These are phyloP conservation scores for Dusona sp. DNA, from an alignment of 2,888 invertebrate genomes.

Conservation along the genomic window DNA sequence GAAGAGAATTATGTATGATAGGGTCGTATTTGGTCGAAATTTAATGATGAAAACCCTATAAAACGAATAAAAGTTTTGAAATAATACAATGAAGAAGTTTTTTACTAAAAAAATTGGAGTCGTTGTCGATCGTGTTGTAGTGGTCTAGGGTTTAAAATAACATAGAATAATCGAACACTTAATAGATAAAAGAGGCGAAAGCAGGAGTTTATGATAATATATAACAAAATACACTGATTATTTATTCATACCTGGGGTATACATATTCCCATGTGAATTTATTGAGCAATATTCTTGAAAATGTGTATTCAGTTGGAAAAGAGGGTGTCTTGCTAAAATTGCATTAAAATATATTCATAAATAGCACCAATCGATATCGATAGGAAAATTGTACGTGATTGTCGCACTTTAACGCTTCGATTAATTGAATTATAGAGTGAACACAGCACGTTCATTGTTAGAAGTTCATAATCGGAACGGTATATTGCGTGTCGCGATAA, in stretches of 20 bases:
- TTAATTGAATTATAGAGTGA: constrained; percentile 33
- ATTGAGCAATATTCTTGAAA: not conserved
- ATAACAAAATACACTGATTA: not conserved
- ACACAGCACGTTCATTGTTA: constrained; percentile 50
- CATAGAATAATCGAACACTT: too few species aligned
- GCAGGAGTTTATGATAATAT: not conserved
- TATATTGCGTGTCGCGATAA: constrained; percentile 74
- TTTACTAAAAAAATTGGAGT: too few species aligned
- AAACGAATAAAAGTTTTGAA: too few species aligned
- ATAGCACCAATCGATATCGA: not conserved
- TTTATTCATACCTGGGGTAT: too few species aligned
- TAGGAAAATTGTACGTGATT: not conserved
- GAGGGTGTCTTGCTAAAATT: not conserved
- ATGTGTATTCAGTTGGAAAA: not conserved
- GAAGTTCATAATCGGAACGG: constrained; percentile 66
- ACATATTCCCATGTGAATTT: not conserved
- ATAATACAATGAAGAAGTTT: too few species aligned
- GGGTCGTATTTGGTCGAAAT: too few species aligned
- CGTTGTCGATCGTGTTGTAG: too few species aligned
- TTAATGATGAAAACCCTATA: too few species aligned
- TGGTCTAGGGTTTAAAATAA: too few species aligned
- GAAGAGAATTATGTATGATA: too few species aligned
- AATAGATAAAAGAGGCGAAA: too few species aligned
- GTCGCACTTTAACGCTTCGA: constrained; percentile 45
- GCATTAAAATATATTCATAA: not conserved